phyloP scores from a whole-genome alignment of 64 coral and sea anemone genomes.

The Dendrophyllia cribrosa region DNA sequence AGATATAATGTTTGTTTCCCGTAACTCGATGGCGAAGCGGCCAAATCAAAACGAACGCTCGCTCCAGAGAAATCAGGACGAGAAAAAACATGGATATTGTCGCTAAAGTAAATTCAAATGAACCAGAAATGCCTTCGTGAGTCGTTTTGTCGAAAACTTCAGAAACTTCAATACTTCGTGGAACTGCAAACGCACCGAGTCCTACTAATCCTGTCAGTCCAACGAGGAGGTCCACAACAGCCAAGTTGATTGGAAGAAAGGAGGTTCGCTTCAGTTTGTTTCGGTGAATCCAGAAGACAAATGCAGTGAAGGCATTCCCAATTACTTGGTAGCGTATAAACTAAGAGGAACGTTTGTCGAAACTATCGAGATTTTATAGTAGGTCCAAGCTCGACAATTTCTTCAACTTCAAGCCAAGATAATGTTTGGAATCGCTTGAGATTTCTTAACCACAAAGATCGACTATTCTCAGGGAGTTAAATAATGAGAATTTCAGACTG shows the following conservation, averaged over 20 bases:
- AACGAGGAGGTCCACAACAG: not conserved
- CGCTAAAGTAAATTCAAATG: not conserved
- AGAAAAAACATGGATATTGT: not conserved
- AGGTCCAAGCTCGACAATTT: no score
- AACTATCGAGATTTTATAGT: no score
- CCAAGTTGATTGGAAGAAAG: slow-evolving; percentile 6
- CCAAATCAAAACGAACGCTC: not conserved
- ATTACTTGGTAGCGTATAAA: no score
- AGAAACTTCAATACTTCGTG: not conserved
- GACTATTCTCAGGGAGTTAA: no score
- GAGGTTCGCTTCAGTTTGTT: slow-evolving; percentile 1
- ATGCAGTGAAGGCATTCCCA: not conserved
- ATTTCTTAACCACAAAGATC: no score
- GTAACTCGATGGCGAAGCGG: not conserved
- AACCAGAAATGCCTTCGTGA: not conserved
- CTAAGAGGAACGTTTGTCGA: no score
- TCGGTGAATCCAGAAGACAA: slow-evolving; percentile 34
- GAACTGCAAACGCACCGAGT: not conserved
- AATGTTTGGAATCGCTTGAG: no score
- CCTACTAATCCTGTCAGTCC: not conserved
- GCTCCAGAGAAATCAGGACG: not conserved
- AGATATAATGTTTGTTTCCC: not conserved
- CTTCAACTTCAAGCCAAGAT: no score
- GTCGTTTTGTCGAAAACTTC: no score
- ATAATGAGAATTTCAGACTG: no score